Evolutionary conservation across 2,797 vertebrate genomes (phyloP).

Genomic region (Podarcis lilfordi): DNA sequence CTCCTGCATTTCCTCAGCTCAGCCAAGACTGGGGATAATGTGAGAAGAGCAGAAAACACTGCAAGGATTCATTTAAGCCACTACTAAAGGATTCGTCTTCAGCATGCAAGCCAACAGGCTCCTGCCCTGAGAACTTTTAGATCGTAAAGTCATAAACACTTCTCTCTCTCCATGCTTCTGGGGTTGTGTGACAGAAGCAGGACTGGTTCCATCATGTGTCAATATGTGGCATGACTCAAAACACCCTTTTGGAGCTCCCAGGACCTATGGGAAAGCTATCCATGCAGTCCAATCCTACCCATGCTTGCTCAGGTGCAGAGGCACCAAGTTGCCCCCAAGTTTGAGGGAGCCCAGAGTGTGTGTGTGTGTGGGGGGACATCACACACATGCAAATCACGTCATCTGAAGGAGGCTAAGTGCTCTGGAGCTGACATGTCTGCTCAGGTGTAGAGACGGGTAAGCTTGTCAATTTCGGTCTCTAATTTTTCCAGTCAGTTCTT

Average conservation of each 20-base stretch:
- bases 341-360: no score
- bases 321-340: no score
- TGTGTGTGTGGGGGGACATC: no score
- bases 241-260: background rate
- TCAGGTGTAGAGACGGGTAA: no score
- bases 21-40: background rate
- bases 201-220: background rate
- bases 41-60: background rate
- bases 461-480: no score
- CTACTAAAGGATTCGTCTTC: background rate
- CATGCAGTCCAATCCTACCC: background rate
- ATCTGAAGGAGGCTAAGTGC: no score
- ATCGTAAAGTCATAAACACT: background rate
- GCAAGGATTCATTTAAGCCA: background rate
- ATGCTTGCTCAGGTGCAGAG: background rate
- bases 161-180: background rate
- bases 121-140: background rate
- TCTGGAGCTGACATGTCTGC: no score
- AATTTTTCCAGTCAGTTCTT: no score
- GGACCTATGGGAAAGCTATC: background rate
- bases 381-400: no score
- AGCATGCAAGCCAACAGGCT: no score
- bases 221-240: background rate
- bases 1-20: conserved; percentile 9
- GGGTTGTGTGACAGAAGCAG: background rate